Base-by-base conservation (phyloP, 2,113 vertebrate species). In the Nipponia nippon region DNA sequence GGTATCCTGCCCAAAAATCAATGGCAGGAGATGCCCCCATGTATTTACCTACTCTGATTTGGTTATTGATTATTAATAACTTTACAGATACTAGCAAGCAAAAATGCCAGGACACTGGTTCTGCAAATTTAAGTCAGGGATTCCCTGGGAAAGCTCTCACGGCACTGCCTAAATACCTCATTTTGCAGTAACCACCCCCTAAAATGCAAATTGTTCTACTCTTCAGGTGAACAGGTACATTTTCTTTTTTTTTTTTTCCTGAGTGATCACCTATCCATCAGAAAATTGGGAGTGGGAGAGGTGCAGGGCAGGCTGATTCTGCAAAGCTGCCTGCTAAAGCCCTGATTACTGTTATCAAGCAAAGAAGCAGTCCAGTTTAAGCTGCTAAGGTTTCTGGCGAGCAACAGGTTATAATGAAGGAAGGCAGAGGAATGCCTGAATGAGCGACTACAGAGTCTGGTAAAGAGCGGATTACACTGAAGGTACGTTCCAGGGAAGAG, bases 361-460 rank as follows among this genome's bases (percentile, higher is more conserved):
- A 50, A 44, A 93, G 93, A 95, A 87, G 94, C 91, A 92, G 95
- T 89, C 91, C 89, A 91, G 89, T 95, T 95, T 95, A 95, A 97
- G 96, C 96, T 92, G 95, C 96, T 91, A 50, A 96, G 96, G 92
- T 82, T 97, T 93, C 72, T 95, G 96, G 84, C 0, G 4, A 93
- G 96, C 96, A 97, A 96, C 95, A 96, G 91, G 94, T 97, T 89
- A 58, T 94, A 93, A 96, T 40, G 94, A 95, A 75, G 92, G 94
- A 29, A 97, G 86, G 94, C 90, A 87, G 87, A 92, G 86, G 76
- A 81, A 92, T 1, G 72, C 5, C 26, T 42, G 93, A 86, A 93
- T 44, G 90, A 95, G 88, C 46, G 36, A 79, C 91, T 82, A 58
- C 73, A 88, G 95, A 36, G 82, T 63, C 94, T 95, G 94, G 56